Percentiles rank a stretch among this genome's conserved stretches.
These are phyloP conservation scores for Microctonus aethiopoides DNA, from an alignment of 2,888 invertebrate genomes.

Conservation along the genomic window DNA sequence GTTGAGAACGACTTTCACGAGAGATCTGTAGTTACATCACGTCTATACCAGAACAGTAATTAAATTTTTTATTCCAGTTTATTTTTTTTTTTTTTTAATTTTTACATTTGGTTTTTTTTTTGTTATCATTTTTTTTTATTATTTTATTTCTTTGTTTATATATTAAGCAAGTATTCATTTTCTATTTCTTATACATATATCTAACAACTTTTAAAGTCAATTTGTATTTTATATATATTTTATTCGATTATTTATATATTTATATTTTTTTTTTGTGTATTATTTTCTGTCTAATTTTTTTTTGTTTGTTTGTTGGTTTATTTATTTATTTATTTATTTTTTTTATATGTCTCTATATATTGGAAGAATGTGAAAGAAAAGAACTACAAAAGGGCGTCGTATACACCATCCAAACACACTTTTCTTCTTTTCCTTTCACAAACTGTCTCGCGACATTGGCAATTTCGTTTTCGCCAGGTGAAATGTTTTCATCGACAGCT, in stretches of 20 bases:
- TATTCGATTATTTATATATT: too few relatives aligned
- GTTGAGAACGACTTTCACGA: constrained; percentile 43
- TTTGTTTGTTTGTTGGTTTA: too few relatives aligned
- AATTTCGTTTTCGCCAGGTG: constrained; percentile 15
- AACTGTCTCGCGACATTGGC: constrained; percentile 17
- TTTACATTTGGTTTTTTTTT: too few relatives aligned
- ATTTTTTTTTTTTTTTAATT: not conserved
- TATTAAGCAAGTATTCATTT: too few relatives aligned
- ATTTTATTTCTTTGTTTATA: not conserved
- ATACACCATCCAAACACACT: too few relatives aligned
- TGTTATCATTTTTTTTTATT: too few relatives aligned
- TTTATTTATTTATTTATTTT: too few relatives aligned
- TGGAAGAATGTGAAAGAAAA: not conserved
- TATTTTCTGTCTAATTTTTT: too few relatives aligned
- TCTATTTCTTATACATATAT: too few relatives aligned
- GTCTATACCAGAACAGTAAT: constrained; percentile 20
- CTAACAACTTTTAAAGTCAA: too few relatives aligned
- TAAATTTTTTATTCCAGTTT: constrained; percentile 10
- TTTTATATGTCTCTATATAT: not conserved
- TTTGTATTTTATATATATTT: too few relatives aligned
- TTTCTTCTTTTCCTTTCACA: constrained; percentile 5
- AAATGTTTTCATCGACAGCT: constrained; percentile 35
- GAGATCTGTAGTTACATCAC: constrained; percentile 27
- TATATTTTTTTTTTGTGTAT: too few relatives aligned
- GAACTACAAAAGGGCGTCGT: not conserved